A percentile compares a stretch with the other conserved stretches of the same genome.
These are phyloP conservation scores for Hybognathus amarus DNA, from an alignment of 2,797 vertebrate species.

Conservation along the genomic window DNA sequence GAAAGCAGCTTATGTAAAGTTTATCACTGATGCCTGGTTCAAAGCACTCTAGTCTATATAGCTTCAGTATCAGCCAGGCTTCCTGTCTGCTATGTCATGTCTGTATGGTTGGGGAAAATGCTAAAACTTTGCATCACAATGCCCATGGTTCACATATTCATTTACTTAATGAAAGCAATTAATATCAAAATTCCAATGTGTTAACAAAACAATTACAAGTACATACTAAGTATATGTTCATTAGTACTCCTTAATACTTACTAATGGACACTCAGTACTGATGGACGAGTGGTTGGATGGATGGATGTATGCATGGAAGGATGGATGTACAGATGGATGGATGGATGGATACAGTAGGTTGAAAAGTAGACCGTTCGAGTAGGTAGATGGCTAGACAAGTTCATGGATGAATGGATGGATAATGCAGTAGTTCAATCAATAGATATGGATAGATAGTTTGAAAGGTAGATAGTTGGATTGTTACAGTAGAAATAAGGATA, in stretches of 20 bases:
- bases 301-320: neutral
- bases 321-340: neutral
- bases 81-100: neutral
- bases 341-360: neutral
- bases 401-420: neutral
- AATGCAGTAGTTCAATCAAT: too few species aligned
- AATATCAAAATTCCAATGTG: neutral
- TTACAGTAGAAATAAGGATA: neutral
- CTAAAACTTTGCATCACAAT: neutral
- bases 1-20: conserved; percentile 71
- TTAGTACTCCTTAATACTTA: neutral
- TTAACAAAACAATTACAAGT: neutral
- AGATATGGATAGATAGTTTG: neutral
- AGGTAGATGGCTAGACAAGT: neutral
- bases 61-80: conserved; percentile 22
- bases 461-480: neutral
- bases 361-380: neutral
- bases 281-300: neutral
- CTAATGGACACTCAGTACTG: neutral
- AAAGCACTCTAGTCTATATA: conserved; percentile 35
- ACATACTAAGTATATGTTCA: neutral
- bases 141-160: neutral
- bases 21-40: conserved; percentile 6
- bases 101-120: neutral
- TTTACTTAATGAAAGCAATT: neutral